Percentiles rank a stretch among this genome's conserved stretches.
Evolutionary conservation across 2,888 invertebrate species (phyloP).

Genomic region (Hyalella azteca): DNA sequence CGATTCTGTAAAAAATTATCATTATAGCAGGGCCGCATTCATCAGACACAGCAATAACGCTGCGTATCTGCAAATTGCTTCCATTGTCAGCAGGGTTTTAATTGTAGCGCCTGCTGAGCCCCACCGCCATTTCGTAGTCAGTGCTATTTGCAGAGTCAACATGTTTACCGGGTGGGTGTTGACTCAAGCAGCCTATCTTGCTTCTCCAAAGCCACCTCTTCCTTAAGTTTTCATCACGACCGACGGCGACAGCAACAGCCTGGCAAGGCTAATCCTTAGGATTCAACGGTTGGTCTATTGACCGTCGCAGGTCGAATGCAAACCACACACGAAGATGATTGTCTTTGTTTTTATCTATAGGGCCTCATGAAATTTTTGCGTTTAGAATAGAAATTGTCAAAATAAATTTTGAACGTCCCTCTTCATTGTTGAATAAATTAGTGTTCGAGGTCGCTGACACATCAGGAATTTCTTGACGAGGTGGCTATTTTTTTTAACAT

Average conservation of each 20-base stretch:
- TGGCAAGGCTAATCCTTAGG: not conserved
- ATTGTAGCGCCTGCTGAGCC: not conserved
- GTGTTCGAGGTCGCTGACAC: too few relatives aligned
- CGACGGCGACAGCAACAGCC: not conserved
- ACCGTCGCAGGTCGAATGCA: too few relatives aligned
- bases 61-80: constrained; percentile 1
- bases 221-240: constrained; percentile 3
- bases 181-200: not conserved
- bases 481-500: too few relatives aligned
- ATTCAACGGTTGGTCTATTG: not conserved
- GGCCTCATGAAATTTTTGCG: too few relatives aligned
- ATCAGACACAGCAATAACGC: constrained; percentile 29
- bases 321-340: too few relatives aligned
- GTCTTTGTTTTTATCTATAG: too few relatives aligned
- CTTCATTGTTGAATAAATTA: too few relatives aligned
- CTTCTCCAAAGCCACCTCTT: not conserved
- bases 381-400: too few relatives aligned
- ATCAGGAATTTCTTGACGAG: too few relatives aligned
- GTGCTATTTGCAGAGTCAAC: not conserved
- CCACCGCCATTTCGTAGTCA: not conserved
- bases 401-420: too few relatives aligned
- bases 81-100: constrained; percentile 19
- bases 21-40: not conserved
- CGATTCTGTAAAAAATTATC: not conserved
- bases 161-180: not conserved